These are phyloP conservation scores for Phenganax marumi DNA, from an alignment of 92 coral and sea anemone species.

Conservation along the genomic window DNA sequence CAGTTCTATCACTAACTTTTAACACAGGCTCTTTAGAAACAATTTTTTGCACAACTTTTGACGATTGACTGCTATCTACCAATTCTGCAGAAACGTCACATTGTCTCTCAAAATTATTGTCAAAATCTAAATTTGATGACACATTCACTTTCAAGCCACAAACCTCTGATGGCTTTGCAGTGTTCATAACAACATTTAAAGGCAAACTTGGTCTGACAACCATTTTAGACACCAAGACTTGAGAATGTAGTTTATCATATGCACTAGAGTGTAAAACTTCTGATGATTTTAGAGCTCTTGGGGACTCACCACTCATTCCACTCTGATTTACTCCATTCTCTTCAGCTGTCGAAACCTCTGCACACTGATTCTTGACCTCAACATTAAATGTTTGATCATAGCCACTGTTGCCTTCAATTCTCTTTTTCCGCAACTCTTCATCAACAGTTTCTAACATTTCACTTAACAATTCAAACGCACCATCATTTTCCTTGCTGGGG, in stretches of 20 bases:
- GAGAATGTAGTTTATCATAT: not conserved
- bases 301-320: not conserved
- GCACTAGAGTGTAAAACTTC: not conserved
- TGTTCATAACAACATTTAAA: not conserved
- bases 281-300: not conserved
- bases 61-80: no score
- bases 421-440: not conserved
- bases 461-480: not conserved
- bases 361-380: not conserved
- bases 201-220: not conserved
- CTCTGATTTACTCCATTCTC: not conserved
- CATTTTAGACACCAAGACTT: slow-evolving; percentile 7
- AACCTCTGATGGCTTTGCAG: not conserved
- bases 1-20: no score
- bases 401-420: not conserved
- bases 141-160: no score
- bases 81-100: no score
- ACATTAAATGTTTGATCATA: not conserved
- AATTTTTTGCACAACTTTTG: no score
- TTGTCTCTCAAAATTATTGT: no score
- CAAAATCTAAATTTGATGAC: no score
- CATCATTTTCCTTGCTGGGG: not conserved
- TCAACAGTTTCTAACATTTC: not conserved
- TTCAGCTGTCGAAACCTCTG: not conserved
- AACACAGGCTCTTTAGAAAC: no score